Base-by-base conservation (phyloP, 64 coral and sea anemone species). In the Orbicella faveolata region DNA sequence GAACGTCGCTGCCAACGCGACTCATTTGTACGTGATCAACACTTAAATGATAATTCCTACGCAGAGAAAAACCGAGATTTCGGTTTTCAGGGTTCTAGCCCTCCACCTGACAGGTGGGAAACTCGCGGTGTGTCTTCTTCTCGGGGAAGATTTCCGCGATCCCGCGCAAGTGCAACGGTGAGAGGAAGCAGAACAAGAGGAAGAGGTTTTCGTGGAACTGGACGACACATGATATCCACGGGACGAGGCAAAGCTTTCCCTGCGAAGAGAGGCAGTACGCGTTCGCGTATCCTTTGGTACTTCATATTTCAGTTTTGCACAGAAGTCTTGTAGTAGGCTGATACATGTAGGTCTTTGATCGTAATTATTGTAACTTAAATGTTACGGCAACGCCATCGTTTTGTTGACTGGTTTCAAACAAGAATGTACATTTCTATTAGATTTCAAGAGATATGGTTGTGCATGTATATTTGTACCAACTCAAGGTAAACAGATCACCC, bases 221-320 rank as follows among this genome's bases (percentile, higher is more conserved):
- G 65, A 53, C 65, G 63, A 2, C 21, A 54, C 70, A 33, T 3
- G 2, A 48, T 48, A 48, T 48, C 63, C 61, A 82, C 20, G 61
- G 79, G 79, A 36, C 79, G 79, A 61, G 34, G 59, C 79, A 82
- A 73, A 20, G 1, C 64, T 72, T 51, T 21, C 41, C 10, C 23
- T 4, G 63, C 63, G 9, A 85, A 70, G 66, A 85, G 82, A 85
- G 36, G 17, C 17, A 52, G 11, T 72, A 19, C 9, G 6, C 65
- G 82, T 30, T 52, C 36, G 72, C 9, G 82, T 85, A 85, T 85
- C 82, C 82, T 85, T 85, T 85, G 23, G 13, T 72, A 30, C 11
- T 36, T 57, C 34, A 35, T 63, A 26, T 26, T 63, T 8, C 23
- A 13, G 23, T 54, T 65, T 41, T 83, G 19, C 13, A 21, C n/a